Evolutionary conservation across 2,113 vertebrate genomes (phyloP).

Genomic region (Myotis yumanensis): DNA sequence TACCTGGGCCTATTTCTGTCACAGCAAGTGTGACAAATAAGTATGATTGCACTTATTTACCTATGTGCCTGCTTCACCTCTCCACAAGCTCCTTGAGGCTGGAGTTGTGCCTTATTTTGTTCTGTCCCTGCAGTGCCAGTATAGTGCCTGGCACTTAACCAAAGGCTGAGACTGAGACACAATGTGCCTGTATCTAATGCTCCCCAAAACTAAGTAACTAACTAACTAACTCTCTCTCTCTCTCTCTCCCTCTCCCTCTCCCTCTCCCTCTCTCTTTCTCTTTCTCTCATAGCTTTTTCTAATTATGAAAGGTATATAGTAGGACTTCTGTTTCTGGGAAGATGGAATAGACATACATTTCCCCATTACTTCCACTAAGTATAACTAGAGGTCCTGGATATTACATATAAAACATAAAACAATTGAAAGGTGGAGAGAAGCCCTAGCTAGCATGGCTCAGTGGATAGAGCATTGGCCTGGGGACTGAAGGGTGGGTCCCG

Average conservation of each 20-base stretch:
- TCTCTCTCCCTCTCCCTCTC: no score
- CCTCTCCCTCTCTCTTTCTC: no score
- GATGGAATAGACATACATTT: neutral
- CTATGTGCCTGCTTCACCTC: fast-evolving
- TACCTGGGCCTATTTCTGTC: neutral
- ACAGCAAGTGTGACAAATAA: neutral
- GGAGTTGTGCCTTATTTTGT: neutral
- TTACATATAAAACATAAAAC: neutral
- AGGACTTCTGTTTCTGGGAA: neutral
- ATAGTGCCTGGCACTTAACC: neutral
- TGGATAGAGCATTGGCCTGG: no score
- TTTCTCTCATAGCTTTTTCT: neutral
- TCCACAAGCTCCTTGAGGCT: neutral
- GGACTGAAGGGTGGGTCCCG: no score
- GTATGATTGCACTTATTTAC: no score
- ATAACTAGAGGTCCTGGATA: neutral
- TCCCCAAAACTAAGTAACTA: neutral
- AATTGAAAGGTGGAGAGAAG: neutral
- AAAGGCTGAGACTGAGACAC: neutral
- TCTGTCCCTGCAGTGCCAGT: neutral
- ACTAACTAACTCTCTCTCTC: no score
- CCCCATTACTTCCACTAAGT: neutral
- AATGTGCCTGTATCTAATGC: neutral
- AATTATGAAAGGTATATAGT: neutral
- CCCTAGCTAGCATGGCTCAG: no score